Percentiles rank a stretch among this genome's conserved stretches.
Conservation (phyloP, 2,888 invertebrate species). For the Caenorhabditis sp. region DNA sequence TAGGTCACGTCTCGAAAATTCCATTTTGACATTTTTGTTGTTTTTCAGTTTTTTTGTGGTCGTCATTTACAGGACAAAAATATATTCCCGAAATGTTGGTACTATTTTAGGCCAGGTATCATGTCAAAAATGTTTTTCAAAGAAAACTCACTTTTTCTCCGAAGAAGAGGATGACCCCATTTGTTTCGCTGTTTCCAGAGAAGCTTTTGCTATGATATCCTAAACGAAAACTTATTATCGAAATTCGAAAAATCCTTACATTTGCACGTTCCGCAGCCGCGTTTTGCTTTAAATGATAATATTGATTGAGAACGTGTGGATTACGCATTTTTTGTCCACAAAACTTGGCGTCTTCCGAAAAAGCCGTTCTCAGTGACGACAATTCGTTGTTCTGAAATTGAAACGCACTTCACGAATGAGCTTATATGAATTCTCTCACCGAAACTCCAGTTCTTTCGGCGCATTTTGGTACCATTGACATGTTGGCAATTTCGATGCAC, state of each 20-base stretch:
- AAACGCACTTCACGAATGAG: not conserved
- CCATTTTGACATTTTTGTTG: too few species aligned
- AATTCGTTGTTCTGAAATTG: slow-evolving; percentile 28
- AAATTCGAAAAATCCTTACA: not conserved
- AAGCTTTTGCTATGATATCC: not conserved
- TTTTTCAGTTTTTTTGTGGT: too few species aligned
- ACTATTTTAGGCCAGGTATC: too few species aligned
- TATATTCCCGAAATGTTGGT: too few species aligned
- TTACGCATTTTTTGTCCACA: slow-evolving; percentile 24
- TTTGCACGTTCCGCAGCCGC: not conserved
- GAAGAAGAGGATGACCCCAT: not conserved
- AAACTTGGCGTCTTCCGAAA: slow-evolving; percentile 22
- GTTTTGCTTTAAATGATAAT: slow-evolving; percentile 15
- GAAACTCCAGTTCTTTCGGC: slow-evolving; percentile 32
- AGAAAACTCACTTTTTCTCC: not conserved
- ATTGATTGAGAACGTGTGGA: slow-evolving; percentile 28
- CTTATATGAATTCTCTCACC: slow-evolving; percentile 11
- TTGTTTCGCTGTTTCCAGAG: not conserved
- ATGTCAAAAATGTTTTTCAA: too few species aligned
- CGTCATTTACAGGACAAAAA: too few species aligned
- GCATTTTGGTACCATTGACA: slow-evolving; percentile 30
- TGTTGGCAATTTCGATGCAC: slow-evolving; percentile 30
- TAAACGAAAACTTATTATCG: not conserved
- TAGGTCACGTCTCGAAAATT: too few species aligned
- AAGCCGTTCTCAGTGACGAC: slow-evolving; percentile 8